Evolutionary conservation across 1,140 invertebrate genomes (phyloP), one percentile per base, ranked within the genome.

Genomic region (Leguminivora glycinivorella): DNA sequence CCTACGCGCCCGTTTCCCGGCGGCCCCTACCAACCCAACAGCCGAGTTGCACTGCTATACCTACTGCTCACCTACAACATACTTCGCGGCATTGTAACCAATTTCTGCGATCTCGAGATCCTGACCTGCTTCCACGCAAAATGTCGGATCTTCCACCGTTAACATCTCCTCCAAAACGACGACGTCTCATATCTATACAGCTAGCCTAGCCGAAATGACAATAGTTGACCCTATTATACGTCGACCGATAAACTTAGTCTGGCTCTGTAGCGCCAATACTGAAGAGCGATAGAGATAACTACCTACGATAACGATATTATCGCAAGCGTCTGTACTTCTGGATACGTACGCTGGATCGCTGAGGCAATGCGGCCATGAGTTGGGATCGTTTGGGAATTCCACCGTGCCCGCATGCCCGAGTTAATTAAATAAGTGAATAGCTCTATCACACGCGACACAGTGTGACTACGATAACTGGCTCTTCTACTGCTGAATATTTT

Each of bases 361-460:
- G 43, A 47, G 43, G 4, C n/a, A 5, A 17, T 7, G n/a, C n/a
- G 4, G n/a, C 17, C n/a, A n/a, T 47, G 34, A 38, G 38, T 40
- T 52, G 47, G 1, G n/a, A 43, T 38, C 1, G 6, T 3, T n/a
- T 52, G 47, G 47, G 19, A 52, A 4, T n/a, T n/a, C n/a, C 9
- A 52, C 1, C 19, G 47, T 52, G 19, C 47, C 47, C 19, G 47
- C 19, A 52, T 52, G 47, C 6, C 47, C 19, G 47, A 52, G 47
- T 52, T 52, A 52, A 52, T 52, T 52, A 22, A 52, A 52, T 52
- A 22, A 52, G 47, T 52, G 47, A 52, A 52, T 22, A 52, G 47
- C 19, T 52, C 7, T 52, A 52, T 52, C 47, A 52, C 19, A 52
- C 47, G 47, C 47, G 19, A 52, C 17, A 52, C 47, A 52, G 17